Percentiles rank a stretch among this genome's conserved stretches.
These are phyloP conservation scores for Eulithis prunata DNA, from an alignment of 2,888 invertebrate genomes.

Conservation along the genomic window DNA sequence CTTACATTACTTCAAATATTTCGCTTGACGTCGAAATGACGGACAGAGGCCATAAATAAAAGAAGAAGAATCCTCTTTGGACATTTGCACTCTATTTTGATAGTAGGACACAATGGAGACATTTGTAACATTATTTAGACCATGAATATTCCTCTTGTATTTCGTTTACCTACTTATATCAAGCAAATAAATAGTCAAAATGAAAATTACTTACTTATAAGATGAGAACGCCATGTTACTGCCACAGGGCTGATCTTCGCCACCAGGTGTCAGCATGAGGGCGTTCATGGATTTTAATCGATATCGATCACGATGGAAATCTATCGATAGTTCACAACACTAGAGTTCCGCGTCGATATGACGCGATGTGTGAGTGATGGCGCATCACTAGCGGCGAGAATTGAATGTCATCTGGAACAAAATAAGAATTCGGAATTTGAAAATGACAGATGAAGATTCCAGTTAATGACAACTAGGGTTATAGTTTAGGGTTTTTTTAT, in stretches of 20 bases:
- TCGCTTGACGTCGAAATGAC: no score
- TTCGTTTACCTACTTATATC: no score
- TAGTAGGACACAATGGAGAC: no score
- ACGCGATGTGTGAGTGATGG: slow-evolving; percentile 62
- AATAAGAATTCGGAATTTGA: slow-evolving; percentile 27
- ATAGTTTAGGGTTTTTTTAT: no score
- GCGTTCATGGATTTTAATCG: slow-evolving; percentile 71
- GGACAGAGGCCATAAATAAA: no score
- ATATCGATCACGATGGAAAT: slow-evolving; percentile 39
- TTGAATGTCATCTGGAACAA: slow-evolving; percentile 60
- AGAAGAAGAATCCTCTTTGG: no score
- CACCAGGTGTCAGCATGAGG: slow-evolving; percentile 79
- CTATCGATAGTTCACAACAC: slow-evolving; percentile 62
- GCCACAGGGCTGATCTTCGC: slow-evolving; percentile 78
- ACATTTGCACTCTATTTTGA: no score
- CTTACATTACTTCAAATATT: no score
- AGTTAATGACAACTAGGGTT: no score
- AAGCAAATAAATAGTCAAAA: not conserved
- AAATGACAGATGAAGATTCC: not conserved
- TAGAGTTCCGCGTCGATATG: slow-evolving; percentile 62
- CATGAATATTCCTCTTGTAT: no score
- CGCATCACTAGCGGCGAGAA: slow-evolving; percentile 64
- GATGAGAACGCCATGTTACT: slow-evolving; percentile 79
- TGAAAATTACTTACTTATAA: slow-evolving; percentile 67
- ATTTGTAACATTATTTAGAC: no score